Evolutionary conservation across 2,888 invertebrate genomes (phyloP), one percentile per base, ranked within the genome.

Genomic region (Caenorhabditis sp.): DNA sequence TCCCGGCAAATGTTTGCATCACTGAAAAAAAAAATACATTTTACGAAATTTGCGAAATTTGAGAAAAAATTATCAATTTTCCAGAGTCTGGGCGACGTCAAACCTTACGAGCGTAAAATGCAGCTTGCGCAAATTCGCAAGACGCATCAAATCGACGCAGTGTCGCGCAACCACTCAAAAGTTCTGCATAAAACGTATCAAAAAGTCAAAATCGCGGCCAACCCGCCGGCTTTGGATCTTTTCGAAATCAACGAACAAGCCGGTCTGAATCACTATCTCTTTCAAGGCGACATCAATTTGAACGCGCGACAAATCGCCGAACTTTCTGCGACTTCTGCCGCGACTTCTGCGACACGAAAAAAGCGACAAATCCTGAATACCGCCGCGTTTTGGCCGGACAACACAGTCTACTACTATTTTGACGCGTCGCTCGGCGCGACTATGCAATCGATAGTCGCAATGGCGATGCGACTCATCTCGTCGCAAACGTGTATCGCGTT

Each of bases 401-500:
- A 77, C 19, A 64, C 54, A 19, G 66, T 79, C 21, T 64, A 75
- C 57, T 79, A 66, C 57, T 77, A 72, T 59, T 75, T 77, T n/a
- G 77, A 77, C 23, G 19, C 62, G 4, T n/a, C 61, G 14, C 10
- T 75, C 0, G 57, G 55, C 4, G 23, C 67, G 0, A 60, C 26
- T 14, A 73, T 70, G 61, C 61, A 72, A 24, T 27, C 50, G 4
- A 61, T 72, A 36, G 63, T 69, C 8, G 3, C 4, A 1, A 62
- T 57, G 8, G 79, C 76, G 10, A 66, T 67, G 31, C 17, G 53
- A 4, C 71, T 65, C 21, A 53, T 78, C 17, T 37, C 57, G n/a
- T 6, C 24, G 14, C 53, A 59, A 8, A 78, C 78, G 1, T 78
- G 78, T 24, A 61, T 78, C n/a, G 61, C 58, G 10, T 78, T 78